Evolutionary conservation across 2,797 vertebrate species (phyloP).

Genomic region (Spheniscus humboldti): DNA sequence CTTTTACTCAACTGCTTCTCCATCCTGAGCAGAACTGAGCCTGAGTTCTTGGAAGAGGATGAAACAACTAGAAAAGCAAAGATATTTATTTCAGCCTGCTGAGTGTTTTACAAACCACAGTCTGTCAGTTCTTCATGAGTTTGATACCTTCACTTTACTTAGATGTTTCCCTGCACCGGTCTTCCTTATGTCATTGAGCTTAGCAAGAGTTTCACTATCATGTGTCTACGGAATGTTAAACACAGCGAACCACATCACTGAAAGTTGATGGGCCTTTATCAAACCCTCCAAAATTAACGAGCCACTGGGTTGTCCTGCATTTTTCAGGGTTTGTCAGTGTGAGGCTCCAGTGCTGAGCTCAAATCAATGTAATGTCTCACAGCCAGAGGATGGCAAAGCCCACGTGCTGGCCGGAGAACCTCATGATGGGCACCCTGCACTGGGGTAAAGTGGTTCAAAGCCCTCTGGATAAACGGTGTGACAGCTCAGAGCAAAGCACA

Average conservation of each 20-base stretch:
- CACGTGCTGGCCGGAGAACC: neutral
- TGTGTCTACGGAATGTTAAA: neutral
- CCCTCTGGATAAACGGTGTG: neutral
- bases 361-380: neutral
- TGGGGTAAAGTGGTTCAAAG: neutral
- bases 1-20: conserved; percentile 16
- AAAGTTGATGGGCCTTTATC: neutral
- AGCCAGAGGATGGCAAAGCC: neutral
- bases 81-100: neutral
- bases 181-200: neutral
- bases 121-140: neutral
- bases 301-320: neutral
- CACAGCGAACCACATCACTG: neutral
- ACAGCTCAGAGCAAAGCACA: neutral
- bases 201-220: neutral
- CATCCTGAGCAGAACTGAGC: neutral
- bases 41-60: neutral
- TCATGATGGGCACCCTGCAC: neutral
- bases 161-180: neutral
- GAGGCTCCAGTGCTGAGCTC: neutral
- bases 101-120: neutral
- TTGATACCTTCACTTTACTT: neutral
- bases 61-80: neutral
- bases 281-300: neutral
- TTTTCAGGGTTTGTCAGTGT: neutral